A percentile compares a stretch with the other conserved stretches of the same genome.
These are phyloP conservation scores for Metallyticus violacea DNA, from an alignment of 2,888 invertebrate genomes.

Conservation along the genomic window DNA sequence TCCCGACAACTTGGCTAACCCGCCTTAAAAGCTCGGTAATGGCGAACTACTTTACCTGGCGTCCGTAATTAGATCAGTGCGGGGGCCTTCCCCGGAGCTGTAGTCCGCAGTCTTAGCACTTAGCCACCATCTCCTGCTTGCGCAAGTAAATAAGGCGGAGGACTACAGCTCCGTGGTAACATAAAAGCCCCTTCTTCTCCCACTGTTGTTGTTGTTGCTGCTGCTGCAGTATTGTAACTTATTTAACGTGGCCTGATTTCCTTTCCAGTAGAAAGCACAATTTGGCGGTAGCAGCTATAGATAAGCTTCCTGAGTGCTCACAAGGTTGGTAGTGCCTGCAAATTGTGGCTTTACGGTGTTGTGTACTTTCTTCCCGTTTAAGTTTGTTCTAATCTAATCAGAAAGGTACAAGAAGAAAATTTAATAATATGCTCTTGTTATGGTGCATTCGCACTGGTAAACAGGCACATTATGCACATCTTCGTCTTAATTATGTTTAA, in stretches of 20 bases:
- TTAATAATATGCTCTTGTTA: too few species aligned
- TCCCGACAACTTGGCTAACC: constrained; percentile 6
- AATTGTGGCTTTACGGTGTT: too few species aligned
- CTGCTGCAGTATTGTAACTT: neutral
- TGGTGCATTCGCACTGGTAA: neutral
- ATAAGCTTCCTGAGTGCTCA: constrained; percentile 7
- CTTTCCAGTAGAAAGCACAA: neutral
- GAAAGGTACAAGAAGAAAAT: neutral
- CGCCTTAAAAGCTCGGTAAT: constrained; percentile 22
- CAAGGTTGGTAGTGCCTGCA: neutral
- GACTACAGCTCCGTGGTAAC: neutral
- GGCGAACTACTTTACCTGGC: constrained; percentile 24
- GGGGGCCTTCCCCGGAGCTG: neutral
- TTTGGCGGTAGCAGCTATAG: neutral
- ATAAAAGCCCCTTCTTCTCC: neutral
- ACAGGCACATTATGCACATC: too few species aligned
- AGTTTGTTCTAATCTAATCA: neutral
- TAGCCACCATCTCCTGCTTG: neutral
- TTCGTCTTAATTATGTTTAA: too few species aligned
- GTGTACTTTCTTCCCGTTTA: too few species aligned
- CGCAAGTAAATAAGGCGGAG: neutral
- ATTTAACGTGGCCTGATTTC: constrained; percentile 9
- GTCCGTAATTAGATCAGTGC: constrained; percentile 18
- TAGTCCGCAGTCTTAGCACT: constrained; percentile 20
- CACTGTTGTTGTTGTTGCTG: neutral